Evolutionary conservation across 2,797 vertebrate species (phyloP).

Genomic region (Peromyscus eremicus): DNA sequence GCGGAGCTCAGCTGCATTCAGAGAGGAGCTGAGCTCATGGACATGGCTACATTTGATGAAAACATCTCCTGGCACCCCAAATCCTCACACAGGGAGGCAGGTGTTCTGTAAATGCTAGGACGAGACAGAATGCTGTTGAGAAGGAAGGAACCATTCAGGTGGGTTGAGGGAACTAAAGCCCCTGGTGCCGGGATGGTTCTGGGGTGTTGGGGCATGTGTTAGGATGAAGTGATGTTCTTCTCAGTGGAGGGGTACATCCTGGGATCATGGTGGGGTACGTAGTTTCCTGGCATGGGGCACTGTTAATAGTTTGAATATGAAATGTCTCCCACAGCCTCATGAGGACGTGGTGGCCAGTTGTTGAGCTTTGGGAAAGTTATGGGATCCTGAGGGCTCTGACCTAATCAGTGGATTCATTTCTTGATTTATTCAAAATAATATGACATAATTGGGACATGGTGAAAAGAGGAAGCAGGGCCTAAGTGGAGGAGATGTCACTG

Average conservation of each 20-base stretch:
- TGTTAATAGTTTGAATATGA: neutral
- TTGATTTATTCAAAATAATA: neutral
- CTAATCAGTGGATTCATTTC: neutral
- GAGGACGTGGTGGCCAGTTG: too few relatives aligned
- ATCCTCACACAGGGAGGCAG: neutral
- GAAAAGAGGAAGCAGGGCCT: neutral
- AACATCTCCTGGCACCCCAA: neutral
- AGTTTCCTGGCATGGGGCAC: neutral
- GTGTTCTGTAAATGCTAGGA: rapidly evolving
- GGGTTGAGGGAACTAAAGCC: rapidly evolving
- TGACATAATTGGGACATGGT: neutral
- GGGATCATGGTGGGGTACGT: neutral
- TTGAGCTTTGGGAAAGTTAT: neutral
- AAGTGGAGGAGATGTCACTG: neutral
- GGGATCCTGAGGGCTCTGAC: neutral
- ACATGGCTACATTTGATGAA: neutral
- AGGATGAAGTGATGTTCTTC: neutral
- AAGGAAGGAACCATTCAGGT: neutral
- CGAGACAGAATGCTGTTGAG: too few relatives aligned
- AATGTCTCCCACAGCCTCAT: neutral
- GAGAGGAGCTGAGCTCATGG: neutral
- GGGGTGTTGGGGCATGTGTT: rapidly evolving
- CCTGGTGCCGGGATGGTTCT: neutral
- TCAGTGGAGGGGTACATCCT: neutral
- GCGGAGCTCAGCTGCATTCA: neutral